Evolutionary conservation across 2,797 vertebrate species (phyloP), one percentile per base, ranked within the genome.

Genomic region (Capromys pilorides): DNA sequence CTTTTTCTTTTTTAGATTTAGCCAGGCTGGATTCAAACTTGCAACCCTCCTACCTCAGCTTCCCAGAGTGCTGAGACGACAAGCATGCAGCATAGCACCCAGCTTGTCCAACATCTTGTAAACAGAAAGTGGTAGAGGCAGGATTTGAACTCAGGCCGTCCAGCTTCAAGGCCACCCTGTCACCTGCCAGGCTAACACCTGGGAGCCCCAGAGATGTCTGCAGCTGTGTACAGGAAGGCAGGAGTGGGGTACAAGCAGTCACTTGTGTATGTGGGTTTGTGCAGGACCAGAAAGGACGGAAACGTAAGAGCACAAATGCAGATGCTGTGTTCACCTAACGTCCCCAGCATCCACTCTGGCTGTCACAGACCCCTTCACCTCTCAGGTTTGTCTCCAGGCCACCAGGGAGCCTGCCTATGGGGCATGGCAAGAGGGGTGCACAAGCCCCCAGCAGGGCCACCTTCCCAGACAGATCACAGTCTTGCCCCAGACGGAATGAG

Each of bases 291-390:
- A 28, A 51, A 7, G n/a, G 21, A 12, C 0, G 24, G 57, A 18
- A 9, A 45, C n/a, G 13, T 22, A 16, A 24, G 22, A 61, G 4
- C 0, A 3, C 11, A 41, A 1, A 71, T 49, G 49, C 93, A 59
- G 94, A 41, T 36, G 92, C 66, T 67, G 66, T 91, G 92, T 83
- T 93, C 80, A 93, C 92, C 78, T 61, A 92, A 67, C n/a, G 57
- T 3, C 57, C 83, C 61, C 36, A 10, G 82, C 67, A n/a, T 51
- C 51, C 18, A 0, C 19, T 59, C 87, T 45, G n/a, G 79, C 80
- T 67, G 13, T 88, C 88, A 1, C 12, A 11, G 19, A 13, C 31
- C 62, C n/a, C 39, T 14, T 14, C 1, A 19, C 66, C n/a, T 31
- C 1, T 0, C 2, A 31, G 64, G 9, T 31, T 59, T 22, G 26